phyloP scores from a whole-genome alignment of 2,888 invertebrate genomes.

The Odontothrips loti region DNA sequence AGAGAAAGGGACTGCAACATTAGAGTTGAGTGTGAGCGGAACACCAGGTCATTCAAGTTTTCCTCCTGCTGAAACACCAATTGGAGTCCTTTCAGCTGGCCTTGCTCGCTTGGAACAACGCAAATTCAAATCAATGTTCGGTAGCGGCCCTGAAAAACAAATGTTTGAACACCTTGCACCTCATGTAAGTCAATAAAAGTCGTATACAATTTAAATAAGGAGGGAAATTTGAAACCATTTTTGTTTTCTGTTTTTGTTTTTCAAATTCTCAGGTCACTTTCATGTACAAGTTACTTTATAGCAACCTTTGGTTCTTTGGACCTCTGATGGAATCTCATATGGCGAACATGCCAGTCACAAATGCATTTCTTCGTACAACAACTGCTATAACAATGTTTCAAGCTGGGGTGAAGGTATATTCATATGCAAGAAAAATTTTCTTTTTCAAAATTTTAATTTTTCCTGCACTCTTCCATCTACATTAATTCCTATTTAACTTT shows the following conservation, averaged over 20 bases:
- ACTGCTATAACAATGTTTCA: conserved; percentile 51
- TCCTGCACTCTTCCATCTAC: not conserved
- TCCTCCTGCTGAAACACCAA: conserved; percentile 48
- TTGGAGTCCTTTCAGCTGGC: conserved; percentile 49
- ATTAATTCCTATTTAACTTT: conserved; percentile 23
- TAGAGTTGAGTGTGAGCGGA: conserved; percentile 46
- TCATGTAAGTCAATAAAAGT: conserved; percentile 36
- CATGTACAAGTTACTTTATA: conserved; percentile 44
- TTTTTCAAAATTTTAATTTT: not conserved
- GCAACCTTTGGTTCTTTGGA: conserved; percentile 50
- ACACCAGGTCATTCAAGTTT: conserved; percentile 51
- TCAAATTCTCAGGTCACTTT: conserved; percentile 39
- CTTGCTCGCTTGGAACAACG: conserved; percentile 46
- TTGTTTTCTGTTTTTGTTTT: not conserved
- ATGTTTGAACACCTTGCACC: conserved; percentile 39
- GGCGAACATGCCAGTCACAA: conserved; percentile 44
- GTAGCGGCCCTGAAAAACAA: conserved; percentile 38
- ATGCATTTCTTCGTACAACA: conserved; percentile 49
- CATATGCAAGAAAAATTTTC: not conserved
- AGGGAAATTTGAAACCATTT: not conserved
- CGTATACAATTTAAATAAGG: too few relatives aligned
- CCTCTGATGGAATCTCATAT: conserved; percentile 44
- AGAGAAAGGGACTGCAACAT: conserved; percentile 48
- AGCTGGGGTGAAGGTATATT: conserved; percentile 48
- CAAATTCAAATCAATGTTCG: conserved; percentile 47